Evolutionary conservation across 2,113 vertebrate genomes (phyloP).

Genomic region (Tympanuchus pallidicinctus): DNA sequence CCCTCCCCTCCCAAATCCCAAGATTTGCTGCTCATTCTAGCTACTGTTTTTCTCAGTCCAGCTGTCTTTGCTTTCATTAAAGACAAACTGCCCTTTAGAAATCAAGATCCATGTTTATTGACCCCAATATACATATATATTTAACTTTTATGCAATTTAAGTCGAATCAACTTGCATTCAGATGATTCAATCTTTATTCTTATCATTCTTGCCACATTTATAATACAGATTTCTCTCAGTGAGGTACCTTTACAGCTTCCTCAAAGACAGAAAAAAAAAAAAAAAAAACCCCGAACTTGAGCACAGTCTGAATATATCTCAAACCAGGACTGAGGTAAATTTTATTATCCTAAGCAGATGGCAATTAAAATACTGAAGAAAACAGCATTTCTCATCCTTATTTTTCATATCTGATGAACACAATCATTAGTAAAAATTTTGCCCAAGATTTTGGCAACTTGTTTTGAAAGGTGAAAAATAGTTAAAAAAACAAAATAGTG

Average conservation of each 20-base stretch:
- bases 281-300: background rate
- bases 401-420: background rate
- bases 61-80: background rate
- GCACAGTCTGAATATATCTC: background rate
- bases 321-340: background rate
- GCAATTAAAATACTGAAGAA: background rate
- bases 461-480: background rate
- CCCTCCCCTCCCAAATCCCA: too few species aligned
- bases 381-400: background rate
- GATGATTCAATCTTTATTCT: background rate
- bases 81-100: background rate
- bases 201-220: background rate
- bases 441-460: background rate
- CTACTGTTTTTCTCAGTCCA: background rate
- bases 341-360: background rate
- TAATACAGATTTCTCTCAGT: background rate
- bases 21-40: background rate
- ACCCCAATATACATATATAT: background rate
- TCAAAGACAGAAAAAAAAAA: background rate
- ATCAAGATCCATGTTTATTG: accelerated
- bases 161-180: background rate
- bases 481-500: accelerated
- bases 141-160: background rate
- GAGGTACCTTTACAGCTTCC: background rate
- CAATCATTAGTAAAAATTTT: background rate